Evolutionary conservation across 2,888 invertebrate species (phyloP).

Genomic region (Limnephilus auricula): DNA sequence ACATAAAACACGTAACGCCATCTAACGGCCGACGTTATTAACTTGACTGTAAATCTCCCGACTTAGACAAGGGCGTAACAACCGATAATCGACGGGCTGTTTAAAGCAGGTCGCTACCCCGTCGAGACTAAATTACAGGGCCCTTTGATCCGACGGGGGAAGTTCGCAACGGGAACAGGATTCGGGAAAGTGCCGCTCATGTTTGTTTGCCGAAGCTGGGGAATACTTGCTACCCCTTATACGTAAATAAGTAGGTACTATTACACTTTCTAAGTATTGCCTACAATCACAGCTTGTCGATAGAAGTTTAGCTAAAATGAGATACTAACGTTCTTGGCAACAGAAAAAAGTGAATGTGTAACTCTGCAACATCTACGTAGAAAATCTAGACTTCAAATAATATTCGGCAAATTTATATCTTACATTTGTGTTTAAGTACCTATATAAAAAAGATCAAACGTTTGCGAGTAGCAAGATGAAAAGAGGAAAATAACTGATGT

Average conservation of each 20-base stretch:
- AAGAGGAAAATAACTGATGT: neutral
- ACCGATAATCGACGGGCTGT: slow-evolving; percentile 60
- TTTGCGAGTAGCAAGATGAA: neutral
- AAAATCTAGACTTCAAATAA: neutral
- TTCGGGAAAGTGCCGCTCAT: slow-evolving; percentile 25
- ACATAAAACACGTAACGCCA: slow-evolving; percentile 49
- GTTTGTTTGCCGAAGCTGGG: slow-evolving; percentile 49
- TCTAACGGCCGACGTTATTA: slow-evolving; percentile 43
- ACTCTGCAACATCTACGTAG: too few relatives aligned
- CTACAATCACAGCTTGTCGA: neutral
- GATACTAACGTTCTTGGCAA: neutral
- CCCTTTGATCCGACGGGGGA: slow-evolving; percentile 58
- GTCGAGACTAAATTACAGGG: slow-evolving; percentile 62
- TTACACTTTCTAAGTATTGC: neutral
- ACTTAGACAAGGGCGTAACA: slow-evolving; percentile 51
- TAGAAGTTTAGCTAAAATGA: neutral
- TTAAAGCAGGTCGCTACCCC: slow-evolving; percentile 59
- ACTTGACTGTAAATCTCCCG: slow-evolving; percentile 42
- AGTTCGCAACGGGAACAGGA: slow-evolving; percentile 44
- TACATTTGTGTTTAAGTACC: neutral
- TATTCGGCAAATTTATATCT: neutral
- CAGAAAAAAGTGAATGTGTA: neutral
- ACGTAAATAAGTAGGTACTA: neutral
- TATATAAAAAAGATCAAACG: neutral
- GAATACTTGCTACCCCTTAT: neutral